Base-by-base conservation (phyloP, 2,888 invertebrate genomes). In the Cerceris rybyensis region DNA sequence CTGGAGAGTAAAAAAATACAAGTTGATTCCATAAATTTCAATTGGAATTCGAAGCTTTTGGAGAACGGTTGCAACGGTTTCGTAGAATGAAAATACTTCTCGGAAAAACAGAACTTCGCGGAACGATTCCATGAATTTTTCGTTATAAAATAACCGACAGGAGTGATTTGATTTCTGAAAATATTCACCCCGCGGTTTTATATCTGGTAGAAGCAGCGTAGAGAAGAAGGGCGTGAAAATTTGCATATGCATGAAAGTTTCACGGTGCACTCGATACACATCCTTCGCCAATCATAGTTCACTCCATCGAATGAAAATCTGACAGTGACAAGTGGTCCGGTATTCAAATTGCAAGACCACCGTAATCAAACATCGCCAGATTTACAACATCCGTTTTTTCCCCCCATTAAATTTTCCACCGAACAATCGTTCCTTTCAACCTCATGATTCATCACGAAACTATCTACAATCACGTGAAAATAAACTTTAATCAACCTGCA, bases 251-350 rank as follows among this genome's bases (percentile, higher is more conserved):
- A 17, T 2, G 49, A 17, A n/a, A 49, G 13, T 16, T 50, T 63
- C 50, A 63, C 28, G 17, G 14, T 28, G 6, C 17, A 50, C 50
- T 50, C 13, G 63, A 39, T 52, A 50, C 41, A 28, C 52, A 50
- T 13, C 17, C 28, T 7, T 14, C 8, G 61, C 7, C 16, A 28
- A 69, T 64, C 16, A 64, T 67, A 70, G 67, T 61, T 59, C 17
- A 68, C 73, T 70, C 67, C 70, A 7, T 72, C 68, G 71, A 68
- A 74, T 78, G 60, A 74, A 55, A 41, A 65, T 52, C 54, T 28
- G 73, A 80, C 84, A 68, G 60, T 86, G 86, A 81, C 76, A 75
- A 81, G 78, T 70, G 66, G 59, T 17, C 60, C 61, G 41, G 17
- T 41, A 61, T 79, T 66, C 28, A 49, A 71, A 60, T 60, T 70